Percentiles rank a stretch among this genome's conserved stretches.
These are phyloP conservation scores for Cryptus armator DNA, from an alignment of 2,888 invertebrate genomes.

Conservation along the genomic window DNA sequence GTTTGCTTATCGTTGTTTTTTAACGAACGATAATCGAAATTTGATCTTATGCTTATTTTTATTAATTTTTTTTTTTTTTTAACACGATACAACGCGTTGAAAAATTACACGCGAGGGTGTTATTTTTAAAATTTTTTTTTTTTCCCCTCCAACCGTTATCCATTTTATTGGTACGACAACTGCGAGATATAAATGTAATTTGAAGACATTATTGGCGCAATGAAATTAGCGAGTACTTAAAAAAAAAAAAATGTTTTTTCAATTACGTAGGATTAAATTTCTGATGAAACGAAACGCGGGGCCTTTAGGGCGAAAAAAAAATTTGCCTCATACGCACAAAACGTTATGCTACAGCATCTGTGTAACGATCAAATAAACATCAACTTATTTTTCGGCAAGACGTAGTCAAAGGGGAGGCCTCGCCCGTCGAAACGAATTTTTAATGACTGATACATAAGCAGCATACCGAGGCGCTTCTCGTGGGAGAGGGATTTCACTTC, in stretches of 20 bases:
- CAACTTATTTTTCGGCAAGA: background rate
- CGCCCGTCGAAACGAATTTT: slow-evolving; percentile 31
- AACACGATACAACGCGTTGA: too few relatives aligned
- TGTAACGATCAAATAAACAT: slow-evolving; percentile 17
- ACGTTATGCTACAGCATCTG: background rate
- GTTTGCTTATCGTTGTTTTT: background rate
- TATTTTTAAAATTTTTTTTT: too few relatives aligned
- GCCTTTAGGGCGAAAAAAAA: too few relatives aligned
- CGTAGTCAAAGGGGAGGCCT: background rate
- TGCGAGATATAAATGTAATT: too few relatives aligned
- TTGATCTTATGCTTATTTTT: background rate
- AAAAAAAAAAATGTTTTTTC: too few relatives aligned
- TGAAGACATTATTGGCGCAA: too few relatives aligned
- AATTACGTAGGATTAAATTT: too few relatives aligned
- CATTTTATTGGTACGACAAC: too few relatives aligned
- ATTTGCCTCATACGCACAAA: background rate
- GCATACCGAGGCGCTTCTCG: slow-evolving; percentile 29
- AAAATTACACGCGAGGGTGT: too few relatives aligned
- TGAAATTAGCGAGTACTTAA: too few relatives aligned
- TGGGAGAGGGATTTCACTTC: slow-evolving; percentile 37
- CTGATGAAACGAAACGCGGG: too few relatives aligned
- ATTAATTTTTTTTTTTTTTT: background rate
- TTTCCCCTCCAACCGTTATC: too few relatives aligned
- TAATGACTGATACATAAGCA: slow-evolving; percentile 35
- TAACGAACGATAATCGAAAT: background rate